These are phyloP conservation scores for Cheilosia scutellata DNA, from an alignment of 2,888 invertebrate genomes.

Conservation along the genomic window DNA sequence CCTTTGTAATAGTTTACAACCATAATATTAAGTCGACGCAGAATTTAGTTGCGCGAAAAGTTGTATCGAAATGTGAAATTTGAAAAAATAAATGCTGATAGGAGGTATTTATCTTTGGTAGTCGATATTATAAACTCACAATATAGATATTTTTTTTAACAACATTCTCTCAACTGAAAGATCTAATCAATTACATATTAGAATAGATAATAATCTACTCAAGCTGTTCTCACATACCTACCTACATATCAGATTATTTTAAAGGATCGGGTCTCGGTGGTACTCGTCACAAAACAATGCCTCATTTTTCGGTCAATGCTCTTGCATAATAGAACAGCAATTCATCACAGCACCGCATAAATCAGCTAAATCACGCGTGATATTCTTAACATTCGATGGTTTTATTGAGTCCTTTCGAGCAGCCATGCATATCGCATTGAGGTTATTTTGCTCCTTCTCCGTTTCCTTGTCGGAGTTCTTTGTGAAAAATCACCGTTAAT, in stretches of 20 bases:
- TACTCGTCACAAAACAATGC: conserved; percentile 3
- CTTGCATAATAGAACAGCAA: conserved; percentile 31
- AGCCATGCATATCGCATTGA: conserved; percentile 37
- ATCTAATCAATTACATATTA: neutral
- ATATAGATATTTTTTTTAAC: neutral
- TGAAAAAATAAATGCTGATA: too few species aligned
- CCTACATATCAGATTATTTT: neutral
- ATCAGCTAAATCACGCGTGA: neutral
- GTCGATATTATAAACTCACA: too few species aligned
- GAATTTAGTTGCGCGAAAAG: too few species aligned
- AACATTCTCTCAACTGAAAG: neutral
- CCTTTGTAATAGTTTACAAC: too few species aligned
- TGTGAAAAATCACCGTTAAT: conserved; percentile 43
- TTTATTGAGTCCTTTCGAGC: conserved; percentile 36
- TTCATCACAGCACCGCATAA: conserved; percentile 19
- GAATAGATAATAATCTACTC: conserved; percentile 4
- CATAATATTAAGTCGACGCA: too few species aligned
- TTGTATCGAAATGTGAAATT: neutral
- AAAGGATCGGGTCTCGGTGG: conserved; percentile 14
- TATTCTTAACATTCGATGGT: conserved; percentile 4
- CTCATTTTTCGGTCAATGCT: conserved; percentile 36
- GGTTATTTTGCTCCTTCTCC: neutral
- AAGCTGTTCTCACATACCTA: neutral
- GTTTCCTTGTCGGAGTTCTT: conserved; percentile 27
- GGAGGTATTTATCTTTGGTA: too few species aligned